Conservation (phyloP, 2,113 vertebrate genomes). For the Narcine bancroftii region DNA sequence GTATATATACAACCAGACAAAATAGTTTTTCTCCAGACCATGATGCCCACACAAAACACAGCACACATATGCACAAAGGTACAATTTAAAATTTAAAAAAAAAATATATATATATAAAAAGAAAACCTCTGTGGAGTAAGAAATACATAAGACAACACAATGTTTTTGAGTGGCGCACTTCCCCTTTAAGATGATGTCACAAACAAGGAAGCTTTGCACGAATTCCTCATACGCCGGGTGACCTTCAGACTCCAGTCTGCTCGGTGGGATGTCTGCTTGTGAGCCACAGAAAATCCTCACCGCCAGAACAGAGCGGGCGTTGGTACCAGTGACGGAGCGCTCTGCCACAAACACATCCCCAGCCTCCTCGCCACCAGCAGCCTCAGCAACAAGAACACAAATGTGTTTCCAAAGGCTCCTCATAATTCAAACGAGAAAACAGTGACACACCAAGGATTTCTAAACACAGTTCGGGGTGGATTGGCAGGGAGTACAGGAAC, state of each 20-base stretch:
- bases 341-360: not conserved
- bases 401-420: not conserved
- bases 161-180: not conserved
- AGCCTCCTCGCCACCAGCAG: not conserved
- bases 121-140: not conserved
- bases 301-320: not conserved
- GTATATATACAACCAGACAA: no score
- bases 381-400: not conserved
- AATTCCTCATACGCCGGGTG: conserved; percentile 25
- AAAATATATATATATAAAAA: no score
- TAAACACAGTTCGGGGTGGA: not conserved
- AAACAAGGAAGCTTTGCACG: conserved; percentile 23
- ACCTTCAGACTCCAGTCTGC: conserved; percentile 28
- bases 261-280: conserved; percentile 10
- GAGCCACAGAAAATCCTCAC: conserved; percentile 19
- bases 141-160: not conserved
- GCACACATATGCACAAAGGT: no score
- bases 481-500: not conserved
- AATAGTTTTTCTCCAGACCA: no score
- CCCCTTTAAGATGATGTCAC: conserved; percentile 36
- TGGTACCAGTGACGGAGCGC: not conserved
- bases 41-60: no score
- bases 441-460: not conserved
- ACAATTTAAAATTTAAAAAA: no score
- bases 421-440: not conserved